These are phyloP conservation scores for Aphodius sticticus DNA, from an alignment of 2,888 invertebrate genomes.

Conservation along the genomic window DNA sequence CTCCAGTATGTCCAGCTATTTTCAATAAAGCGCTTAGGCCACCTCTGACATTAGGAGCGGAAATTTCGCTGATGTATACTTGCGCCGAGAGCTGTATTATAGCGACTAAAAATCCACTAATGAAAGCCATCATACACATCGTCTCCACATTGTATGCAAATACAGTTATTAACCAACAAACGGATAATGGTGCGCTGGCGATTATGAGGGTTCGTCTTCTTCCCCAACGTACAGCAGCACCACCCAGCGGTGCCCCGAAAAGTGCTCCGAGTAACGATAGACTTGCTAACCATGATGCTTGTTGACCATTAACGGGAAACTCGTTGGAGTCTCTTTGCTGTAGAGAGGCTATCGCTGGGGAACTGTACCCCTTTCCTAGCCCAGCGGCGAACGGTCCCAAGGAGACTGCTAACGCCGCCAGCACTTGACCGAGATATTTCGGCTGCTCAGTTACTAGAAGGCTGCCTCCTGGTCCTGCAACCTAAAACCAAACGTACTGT, in stretches of 20 bases:
- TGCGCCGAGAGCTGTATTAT: slow-evolving; percentile 59
- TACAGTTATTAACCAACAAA: slow-evolving; percentile 84
- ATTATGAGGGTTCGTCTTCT: slow-evolving; percentile 74
- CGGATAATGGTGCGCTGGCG: slow-evolving; percentile 78
- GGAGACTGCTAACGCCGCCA: slow-evolving; percentile 81
- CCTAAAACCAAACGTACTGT: slow-evolving; percentile 43
- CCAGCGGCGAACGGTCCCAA: slow-evolving; percentile 83
- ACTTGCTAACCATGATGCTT: slow-evolving; percentile 85
- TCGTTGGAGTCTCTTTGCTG: slow-evolving; percentile 67
- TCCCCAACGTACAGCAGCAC: slow-evolving; percentile 79
- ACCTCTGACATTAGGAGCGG: slow-evolving; percentile 83
- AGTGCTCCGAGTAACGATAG: slow-evolving; percentile 81
- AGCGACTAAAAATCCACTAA: slow-evolving; percentile 72
- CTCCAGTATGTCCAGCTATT: slow-evolving; percentile 85
- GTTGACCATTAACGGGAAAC: slow-evolving; percentile 75
- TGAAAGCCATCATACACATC: slow-evolving; percentile 84
- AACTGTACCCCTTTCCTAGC: slow-evolving; percentile 83
- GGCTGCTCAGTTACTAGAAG: slow-evolving; percentile 54
- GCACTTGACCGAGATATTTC: slow-evolving; percentile 66
- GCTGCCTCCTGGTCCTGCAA: slow-evolving; percentile 55
- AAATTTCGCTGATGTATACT: slow-evolving; percentile 91
- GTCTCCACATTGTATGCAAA: slow-evolving; percentile 79
- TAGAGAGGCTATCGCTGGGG: slow-evolving; percentile 81
- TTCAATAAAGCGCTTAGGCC: slow-evolving; percentile 87
- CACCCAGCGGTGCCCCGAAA: slow-evolving; percentile 81